A percentile compares a stretch with the other conserved stretches of the same genome.
Evolutionary conservation across 2,797 vertebrate genomes (phyloP).

Genomic region (Buceros bicornis): DNA sequence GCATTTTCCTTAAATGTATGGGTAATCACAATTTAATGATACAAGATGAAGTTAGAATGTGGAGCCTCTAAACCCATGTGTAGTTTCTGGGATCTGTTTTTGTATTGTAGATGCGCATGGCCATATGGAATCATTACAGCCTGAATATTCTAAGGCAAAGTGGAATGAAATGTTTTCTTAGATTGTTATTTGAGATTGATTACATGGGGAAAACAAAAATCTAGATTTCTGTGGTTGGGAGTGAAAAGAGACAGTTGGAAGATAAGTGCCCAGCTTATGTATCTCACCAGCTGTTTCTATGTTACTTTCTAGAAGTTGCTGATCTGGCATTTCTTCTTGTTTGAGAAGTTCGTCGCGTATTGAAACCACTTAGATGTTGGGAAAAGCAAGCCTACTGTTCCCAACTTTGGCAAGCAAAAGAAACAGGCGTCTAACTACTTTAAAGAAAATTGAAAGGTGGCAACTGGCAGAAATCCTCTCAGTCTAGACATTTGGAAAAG

Average conservation of each 20-base stretch:
- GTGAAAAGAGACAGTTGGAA: not conserved
- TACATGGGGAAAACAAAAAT: not conserved
- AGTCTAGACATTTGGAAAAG: not conserved
- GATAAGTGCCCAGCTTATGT: not conserved
- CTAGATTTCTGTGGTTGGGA: not conserved
- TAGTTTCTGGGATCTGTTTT: not conserved
- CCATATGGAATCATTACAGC: not conserved
- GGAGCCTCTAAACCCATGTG: not conserved
- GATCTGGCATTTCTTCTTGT: not conserved
- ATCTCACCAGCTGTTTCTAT: not conserved
- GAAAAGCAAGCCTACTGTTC: not conserved
- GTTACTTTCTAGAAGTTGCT: not conserved
- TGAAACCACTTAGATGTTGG: not conserved
- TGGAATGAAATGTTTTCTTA: not conserved
- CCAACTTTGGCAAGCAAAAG: not conserved
- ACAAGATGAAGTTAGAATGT: not conserved
- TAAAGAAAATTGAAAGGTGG: not conserved
- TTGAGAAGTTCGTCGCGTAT: not conserved
- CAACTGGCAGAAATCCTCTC: not conserved
- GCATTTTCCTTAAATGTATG: not conserved
- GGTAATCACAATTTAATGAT: not conserved
- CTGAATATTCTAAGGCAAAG: not conserved
- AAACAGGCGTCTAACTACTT: not conserved
- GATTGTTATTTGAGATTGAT: not conserved
- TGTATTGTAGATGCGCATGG: not conserved